Evolutionary conservation across 2,888 invertebrate species (phyloP).

Genomic region (Agrochola litura): DNA sequence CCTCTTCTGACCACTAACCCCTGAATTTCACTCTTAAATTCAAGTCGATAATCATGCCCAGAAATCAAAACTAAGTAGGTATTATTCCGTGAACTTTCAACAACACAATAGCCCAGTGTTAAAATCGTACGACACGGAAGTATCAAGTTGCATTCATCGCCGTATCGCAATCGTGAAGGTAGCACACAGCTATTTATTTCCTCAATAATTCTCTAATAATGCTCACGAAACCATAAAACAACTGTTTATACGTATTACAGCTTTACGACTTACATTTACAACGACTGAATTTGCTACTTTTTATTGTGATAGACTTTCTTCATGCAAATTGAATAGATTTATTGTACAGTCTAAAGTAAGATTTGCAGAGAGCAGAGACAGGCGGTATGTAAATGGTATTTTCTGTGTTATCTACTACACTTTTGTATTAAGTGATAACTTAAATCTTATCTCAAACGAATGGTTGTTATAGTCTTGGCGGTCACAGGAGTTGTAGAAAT

Average conservation of each 20-base stretch:
- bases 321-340: slow-evolving; percentile 38
- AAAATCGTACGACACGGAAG: slow-evolving; percentile 40
- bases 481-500: no score
- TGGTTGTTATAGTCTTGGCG: no score
- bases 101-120: slow-evolving; percentile 22
- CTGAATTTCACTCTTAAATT: slow-evolving; percentile 20
- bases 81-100: slow-evolving; percentile 16
- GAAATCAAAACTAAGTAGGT: slow-evolving; percentile 24
- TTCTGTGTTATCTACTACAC: no score
- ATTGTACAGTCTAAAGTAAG: not conserved
- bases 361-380: not conserved
- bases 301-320: slow-evolving; percentile 30
- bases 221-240: slow-evolving; percentile 53
- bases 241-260: slow-evolving; percentile 29
- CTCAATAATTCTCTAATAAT: slow-evolving; percentile 55
- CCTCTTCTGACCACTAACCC: not conserved
- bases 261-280: slow-evolving; percentile 44
- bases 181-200: slow-evolving; percentile 42
- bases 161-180: slow-evolving; percentile 29
- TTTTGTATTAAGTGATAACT: no score
- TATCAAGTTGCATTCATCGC: slow-evolving; percentile 40
- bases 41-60: slow-evolving; percentile 28
- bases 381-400: not conserved
- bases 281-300: slow-evolving; percentile 27
- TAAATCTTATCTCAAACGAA: no score